Evolutionary conservation across 2,888 invertebrate species (phyloP), one percentile per base, ranked within the genome.

Genomic region (Eumacrocentrus americanus): DNA sequence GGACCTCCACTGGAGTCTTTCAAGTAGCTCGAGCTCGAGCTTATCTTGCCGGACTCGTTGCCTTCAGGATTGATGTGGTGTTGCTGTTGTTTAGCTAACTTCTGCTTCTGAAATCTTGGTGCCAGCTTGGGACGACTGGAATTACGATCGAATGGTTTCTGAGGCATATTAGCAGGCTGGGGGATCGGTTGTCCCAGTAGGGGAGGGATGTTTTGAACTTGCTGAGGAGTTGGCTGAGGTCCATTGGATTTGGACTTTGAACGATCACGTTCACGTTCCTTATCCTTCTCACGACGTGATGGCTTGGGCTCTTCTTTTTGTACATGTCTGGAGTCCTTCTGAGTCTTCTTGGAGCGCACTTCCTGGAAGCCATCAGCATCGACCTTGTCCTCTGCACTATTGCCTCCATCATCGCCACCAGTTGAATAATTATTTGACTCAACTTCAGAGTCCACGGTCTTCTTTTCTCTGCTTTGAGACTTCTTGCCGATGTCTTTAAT

Each of bases 281-380:
- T 79, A 47, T 81, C 74, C 18, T 74, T 75, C 14, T 75, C 73
- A 1, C 76, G 65, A 12, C 71, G 70, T n/a, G 72, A 56, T 40
- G 67, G 16, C 55, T 75, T 74, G 6, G 73, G 68, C 16, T 73
- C 79, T n/a, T 77, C 81, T 64, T 77, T 81, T 67, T 80, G 65
- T 48, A 70, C 80, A 76, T 70, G 82, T 74, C 71, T 81, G 77
- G 84, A 77, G 54, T 89, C 89, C 70, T 90, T 90, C 0, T 86
- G 87, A 68, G 85, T 87, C 76, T 91, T 92, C 79, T 91, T 91
- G 57, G 90, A 91, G 60, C 91, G 87, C 5, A 93, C 94, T 79
- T 94, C 93, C 81, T 92, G 91, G 81, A 94, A 92, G 50, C 91
- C 91, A 73, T 88, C 88, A 55, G 88, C 86, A 59, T 88, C 85